A percentile compares a stretch with the other conserved stretches of the same genome.
These are phyloP conservation scores for Lepilemur septentrionalis DNA, from an alignment of 2,797 vertebrate species.

Conservation along the genomic window DNA sequence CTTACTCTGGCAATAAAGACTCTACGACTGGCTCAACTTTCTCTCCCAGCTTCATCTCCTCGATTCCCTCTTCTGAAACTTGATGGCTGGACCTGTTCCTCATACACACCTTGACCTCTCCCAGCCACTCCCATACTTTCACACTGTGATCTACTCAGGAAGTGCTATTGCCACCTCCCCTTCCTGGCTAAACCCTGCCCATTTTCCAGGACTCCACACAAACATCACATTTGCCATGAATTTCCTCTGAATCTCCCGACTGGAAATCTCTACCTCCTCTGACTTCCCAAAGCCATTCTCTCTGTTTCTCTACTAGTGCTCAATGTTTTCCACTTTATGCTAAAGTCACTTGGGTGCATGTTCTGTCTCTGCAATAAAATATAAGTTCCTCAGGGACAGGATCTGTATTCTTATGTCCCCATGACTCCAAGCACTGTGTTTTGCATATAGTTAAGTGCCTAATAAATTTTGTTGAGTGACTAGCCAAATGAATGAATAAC, in stretches of 20 bases:
- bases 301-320: neutral
- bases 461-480: conserved; percentile 29
- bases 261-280: neutral
- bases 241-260: neutral
- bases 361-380: neutral
- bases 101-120: neutral
- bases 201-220: neutral
- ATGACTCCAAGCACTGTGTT: neutral
- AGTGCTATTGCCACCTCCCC: neutral
- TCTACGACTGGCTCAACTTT: neutral
- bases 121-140: neutral
- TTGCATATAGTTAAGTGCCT: neutral
- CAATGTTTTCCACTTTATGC: neutral
- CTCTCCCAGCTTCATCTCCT: neutral
- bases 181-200: neutral
- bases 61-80: neutral
- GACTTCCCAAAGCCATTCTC: conserved; percentile 14
- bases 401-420: neutral
- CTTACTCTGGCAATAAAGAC: neutral
- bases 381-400: neutral
- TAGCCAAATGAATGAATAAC: conserved; percentile 19
- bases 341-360: neutral
- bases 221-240: neutral
- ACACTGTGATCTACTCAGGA: neutral
- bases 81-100: neutral